phyloP scores from a whole-genome alignment of 2,113 vertebrate species.

The Nipponia nippon region DNA sequence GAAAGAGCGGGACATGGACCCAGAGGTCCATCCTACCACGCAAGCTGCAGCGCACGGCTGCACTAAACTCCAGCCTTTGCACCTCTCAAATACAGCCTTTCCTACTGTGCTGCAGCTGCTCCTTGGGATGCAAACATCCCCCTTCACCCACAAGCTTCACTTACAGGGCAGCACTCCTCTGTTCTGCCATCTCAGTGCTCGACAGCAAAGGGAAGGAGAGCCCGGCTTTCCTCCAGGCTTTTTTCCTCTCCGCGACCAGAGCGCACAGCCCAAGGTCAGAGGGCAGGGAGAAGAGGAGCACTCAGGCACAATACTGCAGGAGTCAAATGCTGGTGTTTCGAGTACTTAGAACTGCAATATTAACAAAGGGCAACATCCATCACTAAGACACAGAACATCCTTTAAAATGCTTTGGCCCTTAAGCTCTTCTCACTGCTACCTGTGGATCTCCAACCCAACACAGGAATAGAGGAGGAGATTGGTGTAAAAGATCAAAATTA shows the following conservation, averaged over 20 bases:
- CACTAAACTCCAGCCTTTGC: background rate
- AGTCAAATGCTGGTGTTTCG: fast-evolving
- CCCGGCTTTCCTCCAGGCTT: background rate
- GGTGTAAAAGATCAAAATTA: background rate
- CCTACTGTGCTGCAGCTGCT: background rate
- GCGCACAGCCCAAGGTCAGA: background rate
- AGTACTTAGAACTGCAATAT: background rate
- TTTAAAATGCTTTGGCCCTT: background rate
- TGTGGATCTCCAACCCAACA: background rate
- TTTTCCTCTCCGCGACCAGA: background rate
- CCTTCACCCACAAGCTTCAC: background rate
- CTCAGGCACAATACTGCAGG: background rate
- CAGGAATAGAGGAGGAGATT: background rate
- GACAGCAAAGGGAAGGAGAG: background rate
- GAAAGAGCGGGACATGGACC: background rate
- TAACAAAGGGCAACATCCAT: background rate
- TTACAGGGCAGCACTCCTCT: background rate
- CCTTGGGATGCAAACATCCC: background rate
- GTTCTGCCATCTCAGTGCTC: background rate
- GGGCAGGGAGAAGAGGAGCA: background rate
- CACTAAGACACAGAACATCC: background rate
- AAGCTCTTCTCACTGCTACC: background rate
- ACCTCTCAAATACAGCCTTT: background rate
- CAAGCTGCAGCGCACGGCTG: background rate
- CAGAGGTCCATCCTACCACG: background rate